Evolutionary conservation across 2,113 vertebrate genomes (phyloP).

Genomic region (Lanius ludovicianus): DNA sequence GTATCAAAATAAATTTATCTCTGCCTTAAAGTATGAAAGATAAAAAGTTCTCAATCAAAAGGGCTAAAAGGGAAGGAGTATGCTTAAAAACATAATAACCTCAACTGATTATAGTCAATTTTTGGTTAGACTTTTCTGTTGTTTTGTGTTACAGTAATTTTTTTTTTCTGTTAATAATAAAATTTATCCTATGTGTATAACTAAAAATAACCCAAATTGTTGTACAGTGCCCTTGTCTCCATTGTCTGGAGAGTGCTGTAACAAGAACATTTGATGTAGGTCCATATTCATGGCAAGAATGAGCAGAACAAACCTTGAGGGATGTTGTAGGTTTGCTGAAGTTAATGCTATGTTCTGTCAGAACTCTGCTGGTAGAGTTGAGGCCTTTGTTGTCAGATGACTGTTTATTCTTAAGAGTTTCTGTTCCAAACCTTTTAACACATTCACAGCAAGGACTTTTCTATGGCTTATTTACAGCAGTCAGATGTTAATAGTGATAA

Average conservation of each 20-base stretch:
- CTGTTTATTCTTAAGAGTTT: neutral
- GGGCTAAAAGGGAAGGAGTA: neutral
- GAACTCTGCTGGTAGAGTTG: neutral
- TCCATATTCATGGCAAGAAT: neutral
- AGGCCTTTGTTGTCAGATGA: neutral
- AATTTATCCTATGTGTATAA: neutral
- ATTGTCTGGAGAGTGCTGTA: neutral
- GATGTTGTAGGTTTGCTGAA: neutral
- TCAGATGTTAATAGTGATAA: slow-evolving; percentile 67
- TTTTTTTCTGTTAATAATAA: neutral
- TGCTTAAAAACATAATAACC: neutral
- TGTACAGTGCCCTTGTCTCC: neutral
- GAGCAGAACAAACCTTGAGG: neutral
- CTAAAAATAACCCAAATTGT: neutral
- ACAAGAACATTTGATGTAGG: neutral
- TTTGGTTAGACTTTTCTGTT: neutral
- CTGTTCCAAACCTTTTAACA: neutral
- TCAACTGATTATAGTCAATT: neutral
- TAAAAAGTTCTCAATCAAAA: neutral
- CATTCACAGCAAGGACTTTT: slow-evolving; percentile 21
- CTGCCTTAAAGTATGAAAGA: neutral
- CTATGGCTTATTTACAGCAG: slow-evolving; percentile 72
- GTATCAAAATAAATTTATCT: neutral
- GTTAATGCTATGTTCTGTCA: fast-evolving
- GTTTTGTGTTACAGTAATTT: neutral